A percentile compares a stretch with the other conserved stretches of the same genome.
These are phyloP conservation scores for Dipodomys merriami DNA, from an alignment of 2,113 vertebrate genomes.

Conservation along the genomic window DNA sequence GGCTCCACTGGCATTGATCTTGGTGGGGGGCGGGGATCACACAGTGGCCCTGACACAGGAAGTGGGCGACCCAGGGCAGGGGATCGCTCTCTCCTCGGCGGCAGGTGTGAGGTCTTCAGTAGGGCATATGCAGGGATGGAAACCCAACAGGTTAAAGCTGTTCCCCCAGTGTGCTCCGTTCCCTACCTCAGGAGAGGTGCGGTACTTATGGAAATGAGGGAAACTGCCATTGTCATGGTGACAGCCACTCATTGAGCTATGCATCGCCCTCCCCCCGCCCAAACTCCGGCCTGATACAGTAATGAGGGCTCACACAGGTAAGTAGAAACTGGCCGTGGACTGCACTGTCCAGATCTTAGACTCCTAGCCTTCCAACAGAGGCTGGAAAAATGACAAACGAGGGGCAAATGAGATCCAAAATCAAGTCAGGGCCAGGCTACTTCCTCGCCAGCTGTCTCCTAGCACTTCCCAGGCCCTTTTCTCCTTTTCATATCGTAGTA, in stretches of 20 bases:
- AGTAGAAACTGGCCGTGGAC: neutral
- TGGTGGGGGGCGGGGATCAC: neutral
- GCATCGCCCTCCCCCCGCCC: too few species aligned
- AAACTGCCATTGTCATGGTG: neutral
- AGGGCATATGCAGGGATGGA: neutral
- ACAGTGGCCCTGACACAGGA: neutral
- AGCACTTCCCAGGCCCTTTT: neutral
- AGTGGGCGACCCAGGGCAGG: neutral
- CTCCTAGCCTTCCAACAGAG: neutral
- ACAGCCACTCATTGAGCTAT: neutral
- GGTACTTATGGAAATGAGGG: neutral
- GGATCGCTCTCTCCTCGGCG: neutral
- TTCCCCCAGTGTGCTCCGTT: neutral
- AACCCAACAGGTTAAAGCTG: neutral
- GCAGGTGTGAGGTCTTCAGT: neutral
- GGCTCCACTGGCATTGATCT: conserved; percentile 49
- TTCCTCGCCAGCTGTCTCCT: neutral
- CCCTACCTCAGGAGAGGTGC: neutral
- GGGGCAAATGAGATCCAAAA: neutral
- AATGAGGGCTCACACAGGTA: neutral
- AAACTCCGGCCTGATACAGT: neutral
- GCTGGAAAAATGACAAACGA: neutral
- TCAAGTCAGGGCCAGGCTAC: neutral
- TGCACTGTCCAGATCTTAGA: neutral
- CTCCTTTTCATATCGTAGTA: neutral